phyloP scores from a whole-genome alignment of 2,888 invertebrate species.

The Dasysyrphus tricinctus region DNA sequence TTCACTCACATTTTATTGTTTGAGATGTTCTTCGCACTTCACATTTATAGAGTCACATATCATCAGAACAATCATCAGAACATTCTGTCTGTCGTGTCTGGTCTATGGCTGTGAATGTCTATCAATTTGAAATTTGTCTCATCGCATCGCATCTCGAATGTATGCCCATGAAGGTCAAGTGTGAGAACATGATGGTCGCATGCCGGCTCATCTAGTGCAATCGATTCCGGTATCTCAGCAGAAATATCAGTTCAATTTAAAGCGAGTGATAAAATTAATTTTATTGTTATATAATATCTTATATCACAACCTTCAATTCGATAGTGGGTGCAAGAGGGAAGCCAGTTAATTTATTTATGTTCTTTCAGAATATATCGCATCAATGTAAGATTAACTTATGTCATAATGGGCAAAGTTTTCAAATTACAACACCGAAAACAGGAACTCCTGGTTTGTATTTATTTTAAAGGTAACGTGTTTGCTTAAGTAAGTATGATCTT shows the following conservation, averaged over 20 bases:
- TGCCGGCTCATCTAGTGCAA: slow-evolving; percentile 38
- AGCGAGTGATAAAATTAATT: background rate
- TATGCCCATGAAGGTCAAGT: slow-evolving; percentile 53
- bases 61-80: slow-evolving; percentile 7
- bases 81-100: background rate
- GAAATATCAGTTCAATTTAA: slow-evolving; percentile 14
- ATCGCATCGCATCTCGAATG: slow-evolving; percentile 33
- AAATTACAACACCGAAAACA: slow-evolving; percentile 2
- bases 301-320: background rate
- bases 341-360: no score
- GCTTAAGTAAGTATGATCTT: background rate
- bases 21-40: slow-evolving; percentile 65
- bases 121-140: slow-evolving; percentile 51
- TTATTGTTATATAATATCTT: slow-evolving; percentile 19
- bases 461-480: background rate
- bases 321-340: background rate
- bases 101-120: slow-evolving; percentile 17
- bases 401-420: background rate
- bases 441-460: background rate
- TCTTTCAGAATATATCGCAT: background rate
- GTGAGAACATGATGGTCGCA: slow-evolving; percentile 44
- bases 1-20: slow-evolving; percentile 58
- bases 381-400: background rate
- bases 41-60: slow-evolving; percentile 15
- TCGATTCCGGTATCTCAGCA: slow-evolving; percentile 60